A percentile compares a stretch with the other conserved stretches of the same genome.
phyloP scores from a whole-genome alignment of 2,888 invertebrate genomes.

The Nezara viridula region DNA sequence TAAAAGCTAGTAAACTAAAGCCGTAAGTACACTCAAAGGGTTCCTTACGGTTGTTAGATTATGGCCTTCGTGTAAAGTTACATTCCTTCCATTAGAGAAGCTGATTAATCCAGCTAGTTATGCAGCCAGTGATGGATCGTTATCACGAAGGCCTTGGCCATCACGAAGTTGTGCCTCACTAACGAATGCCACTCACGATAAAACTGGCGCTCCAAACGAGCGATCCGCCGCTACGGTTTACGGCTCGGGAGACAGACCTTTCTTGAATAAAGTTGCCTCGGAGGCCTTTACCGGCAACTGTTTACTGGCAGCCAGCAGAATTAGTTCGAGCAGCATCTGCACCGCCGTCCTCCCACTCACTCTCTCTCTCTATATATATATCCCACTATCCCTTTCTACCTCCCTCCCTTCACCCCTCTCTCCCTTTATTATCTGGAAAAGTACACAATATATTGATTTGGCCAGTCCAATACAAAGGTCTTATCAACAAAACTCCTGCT shows the following conservation, averaged over 20 bases:
- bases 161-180: conserved; percentile 28
- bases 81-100: conserved; percentile 11
- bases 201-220: conserved; percentile 25
- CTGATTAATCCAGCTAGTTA: conserved; percentile 32
- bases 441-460: too few relatives aligned
- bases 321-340: not conserved
- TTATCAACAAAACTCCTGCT: too few relatives aligned
- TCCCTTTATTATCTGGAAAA: not conserved
- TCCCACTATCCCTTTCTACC: not conserved
- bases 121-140: conserved; percentile 35
- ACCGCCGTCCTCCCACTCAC: not conserved
- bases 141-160: conserved; percentile 11
- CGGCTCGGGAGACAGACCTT: conserved; percentile 26
- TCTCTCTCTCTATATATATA: not conserved
- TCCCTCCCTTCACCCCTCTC: not conserved
- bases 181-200: conserved; percentile 35
- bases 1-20: not conserved
- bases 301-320: not conserved
- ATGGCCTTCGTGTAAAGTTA: conserved; percentile 32
- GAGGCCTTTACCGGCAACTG: conserved; percentile 8
- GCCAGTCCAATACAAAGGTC: too few relatives aligned
- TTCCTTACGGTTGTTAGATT: not conserved
- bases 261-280: conserved; percentile 20
- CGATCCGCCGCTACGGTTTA: not conserved
- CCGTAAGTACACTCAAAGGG: not conserved